These are phyloP conservation scores for Amphiduros pacificus DNA, from an alignment of 2,888 invertebrate species.

Conservation along the genomic window DNA sequence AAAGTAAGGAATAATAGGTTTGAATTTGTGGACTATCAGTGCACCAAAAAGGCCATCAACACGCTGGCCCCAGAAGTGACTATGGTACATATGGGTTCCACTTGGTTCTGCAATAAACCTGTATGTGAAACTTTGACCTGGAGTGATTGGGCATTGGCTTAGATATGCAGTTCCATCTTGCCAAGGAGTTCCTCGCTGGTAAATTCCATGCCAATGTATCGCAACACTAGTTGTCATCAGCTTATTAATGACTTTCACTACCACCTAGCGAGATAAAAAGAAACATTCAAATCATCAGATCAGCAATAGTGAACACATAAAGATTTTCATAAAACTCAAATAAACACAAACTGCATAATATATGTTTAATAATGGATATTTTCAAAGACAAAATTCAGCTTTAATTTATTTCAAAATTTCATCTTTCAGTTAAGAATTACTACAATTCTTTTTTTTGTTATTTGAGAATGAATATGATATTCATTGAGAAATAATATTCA, in stretches of 20 bases:
- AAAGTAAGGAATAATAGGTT: constrained; percentile 21
- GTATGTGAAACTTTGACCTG: constrained; percentile 4
- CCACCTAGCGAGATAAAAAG: no score
- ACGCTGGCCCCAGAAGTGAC: constrained; percentile 4
- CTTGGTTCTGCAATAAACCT: constrained; percentile 33
- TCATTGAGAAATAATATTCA: no score
- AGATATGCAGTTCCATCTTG: constrained; percentile 9
- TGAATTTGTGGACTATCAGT: neutral
- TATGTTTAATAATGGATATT: no score
- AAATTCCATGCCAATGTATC: constrained; percentile 13
- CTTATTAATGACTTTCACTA: neutral
- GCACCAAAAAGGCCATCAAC: neutral
- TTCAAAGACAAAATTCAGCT: no score
- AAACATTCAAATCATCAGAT: no score
- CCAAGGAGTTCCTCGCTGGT: neutral
- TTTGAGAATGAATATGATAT: no score
- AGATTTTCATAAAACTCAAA: no score
- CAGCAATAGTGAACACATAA: no score
- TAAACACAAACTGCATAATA: no score
- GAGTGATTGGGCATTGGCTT: constrained; percentile 9
- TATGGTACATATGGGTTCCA: constrained; percentile 31
- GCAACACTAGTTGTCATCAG: neutral
- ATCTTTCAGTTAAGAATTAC: no score
- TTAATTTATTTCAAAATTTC: no score
- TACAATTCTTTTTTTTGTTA: no score